A percentile compares a stretch with the other conserved stretches of the same genome.
Evolutionary conservation across 2,797 vertebrate species (phyloP).

Genomic region (Platalea minor): DNA sequence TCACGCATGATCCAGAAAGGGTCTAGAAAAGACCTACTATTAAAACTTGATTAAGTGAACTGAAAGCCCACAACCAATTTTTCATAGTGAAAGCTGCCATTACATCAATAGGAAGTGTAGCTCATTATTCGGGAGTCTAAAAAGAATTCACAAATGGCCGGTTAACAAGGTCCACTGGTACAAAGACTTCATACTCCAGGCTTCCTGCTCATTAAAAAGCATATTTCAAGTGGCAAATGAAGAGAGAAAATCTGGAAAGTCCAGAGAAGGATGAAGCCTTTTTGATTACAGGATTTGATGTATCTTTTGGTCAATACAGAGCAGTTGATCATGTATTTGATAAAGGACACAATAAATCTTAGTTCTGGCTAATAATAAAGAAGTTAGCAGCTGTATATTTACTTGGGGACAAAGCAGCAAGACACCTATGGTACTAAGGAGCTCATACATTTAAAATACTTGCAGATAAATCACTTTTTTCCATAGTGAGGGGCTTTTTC

Average conservation of each 20-base stretch:
- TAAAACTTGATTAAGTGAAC: not conserved
- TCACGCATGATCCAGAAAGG: not conserved
- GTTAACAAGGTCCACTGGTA: not conserved
- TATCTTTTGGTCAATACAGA: not conserved
- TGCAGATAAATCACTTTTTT: not conserved
- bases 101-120: not conserved
- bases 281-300: not conserved
- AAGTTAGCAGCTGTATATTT: not conserved
- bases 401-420: not conserved
- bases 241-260: not conserved
- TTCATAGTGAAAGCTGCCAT: not conserved
- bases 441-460: not conserved
- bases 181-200: not conserved
- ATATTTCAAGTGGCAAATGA: not conserved
- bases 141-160: not conserved
- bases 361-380: not conserved
- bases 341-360: not conserved
- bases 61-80: not conserved
- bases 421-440: not conserved
- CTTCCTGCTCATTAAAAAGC: not conserved
- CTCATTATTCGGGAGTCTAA: not conserved
- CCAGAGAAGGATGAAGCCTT: not conserved
- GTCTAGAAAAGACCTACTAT: not conserved
- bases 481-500: not conserved
- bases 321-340: not conserved